A percentile compares a stretch with the other conserved stretches of the same genome.
Evolutionary conservation across 2,797 vertebrate species (phyloP).

Genomic region (Coluber constrictor): DNA sequence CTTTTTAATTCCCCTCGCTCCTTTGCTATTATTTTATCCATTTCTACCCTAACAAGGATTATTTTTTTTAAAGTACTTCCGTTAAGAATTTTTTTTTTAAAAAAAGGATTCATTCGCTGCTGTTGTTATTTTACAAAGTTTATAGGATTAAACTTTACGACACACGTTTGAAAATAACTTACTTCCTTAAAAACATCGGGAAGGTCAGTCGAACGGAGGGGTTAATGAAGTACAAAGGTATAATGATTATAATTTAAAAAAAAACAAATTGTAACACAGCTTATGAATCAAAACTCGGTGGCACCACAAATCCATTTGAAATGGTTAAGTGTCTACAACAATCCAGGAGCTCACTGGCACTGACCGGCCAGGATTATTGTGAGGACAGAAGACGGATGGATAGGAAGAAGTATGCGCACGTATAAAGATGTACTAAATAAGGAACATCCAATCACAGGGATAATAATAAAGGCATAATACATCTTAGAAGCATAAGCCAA

Average conservation of each 20-base stretch:
- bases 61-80: background rate
- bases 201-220: background rate
- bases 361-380: background rate
- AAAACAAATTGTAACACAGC: background rate
- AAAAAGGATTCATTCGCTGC: background rate
- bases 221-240: background rate
- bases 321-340: background rate
- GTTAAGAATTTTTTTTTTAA: background rate
- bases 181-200: background rate
- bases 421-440: background rate
- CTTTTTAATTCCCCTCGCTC: background rate
- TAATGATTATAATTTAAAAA: background rate
- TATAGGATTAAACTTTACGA: background rate
- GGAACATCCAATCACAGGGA: background rate
- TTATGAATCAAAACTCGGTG: background rate
- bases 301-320: background rate
- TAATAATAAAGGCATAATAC: background rate
- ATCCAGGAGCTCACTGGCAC: background rate
- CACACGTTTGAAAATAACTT: background rate
- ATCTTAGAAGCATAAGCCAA: background rate
- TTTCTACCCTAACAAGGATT: background rate
- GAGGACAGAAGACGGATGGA: background rate
- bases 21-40: background rate
- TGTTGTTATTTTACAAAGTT: background rate
- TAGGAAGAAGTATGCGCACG: background rate